These are phyloP conservation scores for Pelobates cultripes DNA, from an alignment of 2,797 vertebrate species.

Conservation along the genomic window DNA sequence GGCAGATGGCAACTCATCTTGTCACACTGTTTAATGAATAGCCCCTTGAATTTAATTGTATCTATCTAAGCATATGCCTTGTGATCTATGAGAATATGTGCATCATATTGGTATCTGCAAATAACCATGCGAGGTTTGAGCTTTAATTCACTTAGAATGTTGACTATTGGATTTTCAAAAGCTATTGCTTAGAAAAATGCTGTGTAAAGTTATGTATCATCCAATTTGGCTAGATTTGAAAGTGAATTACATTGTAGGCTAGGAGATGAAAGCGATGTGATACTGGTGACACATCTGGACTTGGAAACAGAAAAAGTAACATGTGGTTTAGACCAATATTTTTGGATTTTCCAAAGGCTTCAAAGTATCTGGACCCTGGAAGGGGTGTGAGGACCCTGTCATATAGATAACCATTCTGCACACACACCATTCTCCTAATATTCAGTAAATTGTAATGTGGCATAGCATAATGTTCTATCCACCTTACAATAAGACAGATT, in stretches of 20 bases:
- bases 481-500: no score
- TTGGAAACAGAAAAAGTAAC: neutral
- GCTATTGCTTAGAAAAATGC: slow-evolving; percentile 18
- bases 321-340: slow-evolving; percentile 7
- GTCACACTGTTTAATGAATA: no score
- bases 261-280: slow-evolving; percentile 21
- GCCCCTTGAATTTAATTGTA: no score
- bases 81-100: no score
- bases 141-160: slow-evolving; percentile 27
- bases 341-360: neutral
- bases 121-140: slow-evolving; percentile 14
- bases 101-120: neutral
- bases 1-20: no score
- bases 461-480: no score
- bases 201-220: slow-evolving; percentile 17
- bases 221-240: slow-evolving; percentile 25
- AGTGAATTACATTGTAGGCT: slow-evolving; percentile 8
- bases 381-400: neutral
- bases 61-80: no score
- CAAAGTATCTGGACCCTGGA: neutral
- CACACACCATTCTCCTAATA: no score
- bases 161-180: slow-evolving; percentile 30
- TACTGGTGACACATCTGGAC: slow-evolving; percentile 7
- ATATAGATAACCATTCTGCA: neutral
- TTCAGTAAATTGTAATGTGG: no score